These are phyloP conservation scores for Delphinus delphis DNA, from an alignment of 2,113 vertebrate species.

Conservation along the genomic window DNA sequence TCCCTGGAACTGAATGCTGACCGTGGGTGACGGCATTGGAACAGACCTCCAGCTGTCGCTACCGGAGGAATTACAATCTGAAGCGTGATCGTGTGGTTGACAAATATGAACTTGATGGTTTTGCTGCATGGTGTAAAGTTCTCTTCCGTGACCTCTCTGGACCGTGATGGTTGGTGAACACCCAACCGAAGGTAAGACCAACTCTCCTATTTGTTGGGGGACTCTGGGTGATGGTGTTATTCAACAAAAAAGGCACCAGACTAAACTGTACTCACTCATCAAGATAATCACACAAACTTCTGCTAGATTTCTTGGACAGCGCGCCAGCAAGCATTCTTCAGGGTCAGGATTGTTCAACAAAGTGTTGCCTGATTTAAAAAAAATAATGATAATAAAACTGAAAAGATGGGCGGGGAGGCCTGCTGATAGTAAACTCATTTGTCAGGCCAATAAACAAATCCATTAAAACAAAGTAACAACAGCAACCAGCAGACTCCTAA, in stretches of 20 bases:
- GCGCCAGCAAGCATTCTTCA: constrained; percentile 68
- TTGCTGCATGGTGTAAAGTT: background rate
- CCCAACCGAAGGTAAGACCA: constrained; percentile 44
- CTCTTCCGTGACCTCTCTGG: background rate
- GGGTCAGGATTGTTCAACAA: constrained; percentile 74
- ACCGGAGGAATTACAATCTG: background rate
- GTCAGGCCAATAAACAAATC: constrained; percentile 49
- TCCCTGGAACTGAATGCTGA: background rate
- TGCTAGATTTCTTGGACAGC: constrained; percentile 57
- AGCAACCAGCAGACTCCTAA: background rate
- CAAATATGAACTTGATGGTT: background rate
- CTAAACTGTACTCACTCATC: constrained; percentile 75
- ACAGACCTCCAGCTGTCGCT: background rate
- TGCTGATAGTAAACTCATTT: background rate
- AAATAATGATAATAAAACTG: constrained; percentile 60
- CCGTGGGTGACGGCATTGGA: background rate
- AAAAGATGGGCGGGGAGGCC: background rate
- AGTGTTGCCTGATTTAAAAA: constrained; percentile 68
- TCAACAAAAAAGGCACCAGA: constrained; percentile 71
- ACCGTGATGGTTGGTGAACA: background rate
- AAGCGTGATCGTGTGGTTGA: background rate
- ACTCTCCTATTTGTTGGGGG: background rate
- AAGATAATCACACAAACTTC: constrained; percentile 70
- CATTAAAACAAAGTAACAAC: constrained; percentile 47
- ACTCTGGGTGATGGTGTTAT: constrained; percentile 53